Evolutionary conservation across 2,888 invertebrate genomes (phyloP).

Genomic region (Nemotelus pantherinus): DNA sequence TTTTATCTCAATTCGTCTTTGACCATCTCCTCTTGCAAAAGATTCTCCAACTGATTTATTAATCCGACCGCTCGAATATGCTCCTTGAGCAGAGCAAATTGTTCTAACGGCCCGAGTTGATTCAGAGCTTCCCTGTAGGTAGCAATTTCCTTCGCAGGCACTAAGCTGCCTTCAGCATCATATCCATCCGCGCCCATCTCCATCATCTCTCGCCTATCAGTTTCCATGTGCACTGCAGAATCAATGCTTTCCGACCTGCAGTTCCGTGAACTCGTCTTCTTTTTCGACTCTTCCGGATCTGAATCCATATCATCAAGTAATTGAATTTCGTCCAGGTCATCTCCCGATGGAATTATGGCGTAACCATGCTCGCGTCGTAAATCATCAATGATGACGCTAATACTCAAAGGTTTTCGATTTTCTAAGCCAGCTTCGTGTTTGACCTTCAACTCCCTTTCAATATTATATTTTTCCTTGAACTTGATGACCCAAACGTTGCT

Average conservation of each 20-base stretch:
- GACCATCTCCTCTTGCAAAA: constrained; percentile 19
- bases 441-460: not conserved
- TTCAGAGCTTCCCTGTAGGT: constrained; percentile 21
- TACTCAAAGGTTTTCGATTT: constrained; percentile 4
- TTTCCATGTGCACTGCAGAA: constrained; percentile 10
- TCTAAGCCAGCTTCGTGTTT: not conserved
- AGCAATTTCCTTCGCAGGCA: not conserved
- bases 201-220: not conserved
- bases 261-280: not conserved
- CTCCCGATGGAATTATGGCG: not conserved
- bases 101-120: constrained; percentile 40
- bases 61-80: constrained; percentile 41
- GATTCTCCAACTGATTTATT: constrained; percentile 40
- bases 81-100: constrained; percentile 31
- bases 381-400: constrained; percentile 12
- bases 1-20: not conserved
- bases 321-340: not conserved
- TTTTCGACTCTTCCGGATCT: not conserved
- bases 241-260: not conserved
- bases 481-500: constrained; percentile 1
- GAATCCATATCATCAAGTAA: not conserved
- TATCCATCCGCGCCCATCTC: not conserved
- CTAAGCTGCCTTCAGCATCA: not conserved
- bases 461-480: constrained; percentile 13
- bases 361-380: not conserved